phyloP scores from a whole-genome alignment of 2,888 invertebrate species.

The Herminia tarsipennalis region DNA sequence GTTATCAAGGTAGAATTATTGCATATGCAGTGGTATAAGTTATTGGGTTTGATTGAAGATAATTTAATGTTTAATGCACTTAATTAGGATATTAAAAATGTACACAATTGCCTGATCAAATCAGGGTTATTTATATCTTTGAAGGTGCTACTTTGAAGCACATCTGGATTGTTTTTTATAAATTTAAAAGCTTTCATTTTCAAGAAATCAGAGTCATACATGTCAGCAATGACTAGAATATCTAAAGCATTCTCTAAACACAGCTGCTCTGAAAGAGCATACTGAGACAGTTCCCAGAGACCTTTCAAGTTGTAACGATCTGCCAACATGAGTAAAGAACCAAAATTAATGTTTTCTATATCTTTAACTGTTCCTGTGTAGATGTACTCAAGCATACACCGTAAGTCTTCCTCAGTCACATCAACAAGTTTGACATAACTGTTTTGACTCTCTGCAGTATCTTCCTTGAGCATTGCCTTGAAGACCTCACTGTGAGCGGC shows the following conservation, averaged over 20 bases:
- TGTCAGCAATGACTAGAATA: slow-evolving; percentile 65
- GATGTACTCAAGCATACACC: slow-evolving; percentile 67
- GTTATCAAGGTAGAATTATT: too few species aligned
- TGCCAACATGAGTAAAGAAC: slow-evolving; percentile 66
- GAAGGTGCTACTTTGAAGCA: slow-evolving; percentile 58
- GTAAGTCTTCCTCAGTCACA: slow-evolving; percentile 66
- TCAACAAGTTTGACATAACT: slow-evolving; percentile 69
- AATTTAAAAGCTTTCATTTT: slow-evolving; percentile 66
- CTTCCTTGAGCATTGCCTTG: slow-evolving; percentile 77
- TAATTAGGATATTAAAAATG: slow-evolving; percentile 52
- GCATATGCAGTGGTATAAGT: too few species aligned
- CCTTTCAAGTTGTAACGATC: slow-evolving; percentile 71
- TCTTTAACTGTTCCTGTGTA: slow-evolving; percentile 71
- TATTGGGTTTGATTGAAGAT: too few species aligned
- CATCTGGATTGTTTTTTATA: slow-evolving; percentile 63
- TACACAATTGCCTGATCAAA: slow-evolving; percentile 66
- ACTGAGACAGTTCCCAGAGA: slow-evolving; percentile 61
- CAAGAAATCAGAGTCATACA: slow-evolving; percentile 64
- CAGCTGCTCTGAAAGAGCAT: slow-evolving; percentile 61
- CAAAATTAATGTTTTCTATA: slow-evolving; percentile 60
- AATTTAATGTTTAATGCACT: too few species aligned
- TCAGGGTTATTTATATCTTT: slow-evolving; percentile 64
- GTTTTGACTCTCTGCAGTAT: slow-evolving; percentile 74
- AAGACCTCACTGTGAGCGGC: slow-evolving; percentile 75
- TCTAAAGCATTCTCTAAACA: slow-evolving; percentile 67